Evolutionary conservation across 2,888 invertebrate species (phyloP).

Genomic region (Sussaba pulchella): DNA sequence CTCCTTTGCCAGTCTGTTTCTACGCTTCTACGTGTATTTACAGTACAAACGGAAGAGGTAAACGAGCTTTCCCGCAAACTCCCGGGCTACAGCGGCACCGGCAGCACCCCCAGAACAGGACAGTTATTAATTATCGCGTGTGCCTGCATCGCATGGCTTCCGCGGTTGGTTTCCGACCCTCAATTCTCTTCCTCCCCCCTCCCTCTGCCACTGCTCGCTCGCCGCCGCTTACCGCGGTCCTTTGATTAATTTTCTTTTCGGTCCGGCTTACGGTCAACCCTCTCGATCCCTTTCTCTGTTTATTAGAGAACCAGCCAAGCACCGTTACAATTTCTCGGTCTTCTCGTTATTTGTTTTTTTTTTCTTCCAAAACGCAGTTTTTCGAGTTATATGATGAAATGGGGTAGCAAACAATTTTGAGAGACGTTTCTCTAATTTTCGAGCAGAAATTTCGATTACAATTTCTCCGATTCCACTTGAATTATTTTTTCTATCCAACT

Average conservation of each 20-base stretch:
- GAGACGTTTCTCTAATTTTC: too few relatives aligned
- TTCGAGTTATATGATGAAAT: too few relatives aligned
- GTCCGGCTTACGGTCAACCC: neutral
- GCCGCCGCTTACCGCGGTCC: slow-evolving; percentile 26
- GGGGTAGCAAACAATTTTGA: too few relatives aligned
- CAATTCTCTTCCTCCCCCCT: slow-evolving; percentile 25
- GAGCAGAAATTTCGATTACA: too few relatives aligned
- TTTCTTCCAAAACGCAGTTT: too few relatives aligned
- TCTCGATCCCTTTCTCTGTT: neutral
- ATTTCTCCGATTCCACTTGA: too few relatives aligned
- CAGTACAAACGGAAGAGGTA: slow-evolving; percentile 39
- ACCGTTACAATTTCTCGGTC: too few relatives aligned
- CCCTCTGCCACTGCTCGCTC: too few relatives aligned
- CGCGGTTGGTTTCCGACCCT: slow-evolving; percentile 36
- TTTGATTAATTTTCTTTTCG: slow-evolving; percentile 66
- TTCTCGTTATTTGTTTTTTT: too few relatives aligned
- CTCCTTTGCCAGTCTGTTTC: slow-evolving; percentile 52
- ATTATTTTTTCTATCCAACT: too few relatives aligned
- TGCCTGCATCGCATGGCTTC: slow-evolving; percentile 39
- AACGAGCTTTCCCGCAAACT: slow-evolving; percentile 57
- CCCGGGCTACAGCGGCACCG: too few relatives aligned
- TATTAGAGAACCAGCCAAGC: neutral
- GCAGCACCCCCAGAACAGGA: slow-evolving; percentile 37
- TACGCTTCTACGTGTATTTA: slow-evolving; percentile 31
- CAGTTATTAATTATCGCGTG: slow-evolving; percentile 67